Conservation (phyloP, 2,888 invertebrate species). For the Zygogramma bicolorata region DNA sequence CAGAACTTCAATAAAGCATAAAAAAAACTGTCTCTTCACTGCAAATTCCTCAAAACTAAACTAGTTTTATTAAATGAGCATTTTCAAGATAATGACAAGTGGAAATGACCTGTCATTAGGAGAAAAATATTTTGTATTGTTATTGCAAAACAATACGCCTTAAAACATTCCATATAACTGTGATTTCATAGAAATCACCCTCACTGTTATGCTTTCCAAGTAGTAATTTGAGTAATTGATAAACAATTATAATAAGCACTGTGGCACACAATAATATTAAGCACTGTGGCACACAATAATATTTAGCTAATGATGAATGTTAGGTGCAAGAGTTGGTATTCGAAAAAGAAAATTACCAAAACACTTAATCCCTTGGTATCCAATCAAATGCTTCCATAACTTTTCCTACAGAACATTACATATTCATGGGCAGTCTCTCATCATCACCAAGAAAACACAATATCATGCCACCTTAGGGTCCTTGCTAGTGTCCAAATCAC, state of each 20-base stretch:
- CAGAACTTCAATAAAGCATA: no score
- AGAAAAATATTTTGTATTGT: not conserved
- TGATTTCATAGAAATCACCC: not conserved
- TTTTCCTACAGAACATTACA: conserved; percentile 39
- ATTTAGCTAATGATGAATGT: no score
- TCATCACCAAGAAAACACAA: conserved; percentile 14
- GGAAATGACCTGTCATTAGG: not conserved
- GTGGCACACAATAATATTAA: not conserved
- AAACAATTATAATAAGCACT: not conserved
- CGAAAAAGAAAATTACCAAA: conserved; percentile 36
- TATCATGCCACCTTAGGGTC: conserved; percentile 16
- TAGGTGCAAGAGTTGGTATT: no score
- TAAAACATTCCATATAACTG: not conserved
- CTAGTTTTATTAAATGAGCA: not conserved
- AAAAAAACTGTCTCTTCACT: no score
- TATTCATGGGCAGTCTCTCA: conserved; percentile 30
- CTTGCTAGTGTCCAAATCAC: conserved; percentile 49
- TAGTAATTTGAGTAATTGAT: not conserved
- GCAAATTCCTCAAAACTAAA: not conserved
- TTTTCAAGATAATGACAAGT: not conserved
- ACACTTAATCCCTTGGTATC: conserved; percentile 43
- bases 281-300: no score
- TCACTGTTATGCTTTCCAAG: not conserved
- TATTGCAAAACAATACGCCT: not conserved
- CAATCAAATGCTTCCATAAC: conserved; percentile 42